Conservation (phyloP, 2,113 vertebrate species). For the Elephantulus edwardii region DNA sequence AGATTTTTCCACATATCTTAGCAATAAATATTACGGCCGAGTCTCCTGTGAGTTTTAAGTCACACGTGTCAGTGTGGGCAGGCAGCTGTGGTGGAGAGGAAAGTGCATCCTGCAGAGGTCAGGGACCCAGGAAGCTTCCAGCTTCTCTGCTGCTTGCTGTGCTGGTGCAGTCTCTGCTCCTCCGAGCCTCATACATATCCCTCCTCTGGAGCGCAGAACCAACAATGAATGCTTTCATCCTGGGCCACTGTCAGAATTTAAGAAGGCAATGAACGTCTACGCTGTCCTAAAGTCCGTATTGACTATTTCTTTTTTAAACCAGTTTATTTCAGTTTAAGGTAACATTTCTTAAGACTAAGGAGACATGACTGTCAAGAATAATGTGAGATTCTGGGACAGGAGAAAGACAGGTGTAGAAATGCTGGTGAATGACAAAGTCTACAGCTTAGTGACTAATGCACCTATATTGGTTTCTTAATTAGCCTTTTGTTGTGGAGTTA, state of each 20-base stretch:
- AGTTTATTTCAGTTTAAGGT: too few relatives aligned
- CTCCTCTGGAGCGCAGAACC: background rate
- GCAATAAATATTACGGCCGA: constrained; percentile 59
- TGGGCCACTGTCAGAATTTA: background rate
- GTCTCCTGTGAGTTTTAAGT: constrained; percentile 73
- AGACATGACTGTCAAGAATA: background rate
- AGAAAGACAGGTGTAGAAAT: background rate
- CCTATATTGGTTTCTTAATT: background rate
- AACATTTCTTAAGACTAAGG: background rate
- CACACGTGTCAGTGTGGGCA: constrained; percentile 46
- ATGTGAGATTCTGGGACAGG: background rate
- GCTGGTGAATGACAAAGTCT: background rate
- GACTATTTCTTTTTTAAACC: too few relatives aligned
- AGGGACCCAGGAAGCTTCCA: constrained; percentile 55
- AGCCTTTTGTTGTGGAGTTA: background rate
- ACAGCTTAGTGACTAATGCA: too few relatives aligned
- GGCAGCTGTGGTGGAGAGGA: background rate
- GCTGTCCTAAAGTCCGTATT: too few relatives aligned
- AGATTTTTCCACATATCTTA: constrained; percentile 75
- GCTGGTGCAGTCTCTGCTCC: background rate
- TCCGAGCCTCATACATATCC: too few relatives aligned
- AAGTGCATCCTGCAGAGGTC: background rate
- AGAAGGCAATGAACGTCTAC: fast-evolving
- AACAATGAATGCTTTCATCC: fast-evolving
- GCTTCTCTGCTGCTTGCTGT: constrained; percentile 2